Percentiles rank a stretch among this genome's conserved stretches.
Evolutionary conservation across 1,140 invertebrate species (phyloP).

Genomic region (Danaus plexippus): DNA sequence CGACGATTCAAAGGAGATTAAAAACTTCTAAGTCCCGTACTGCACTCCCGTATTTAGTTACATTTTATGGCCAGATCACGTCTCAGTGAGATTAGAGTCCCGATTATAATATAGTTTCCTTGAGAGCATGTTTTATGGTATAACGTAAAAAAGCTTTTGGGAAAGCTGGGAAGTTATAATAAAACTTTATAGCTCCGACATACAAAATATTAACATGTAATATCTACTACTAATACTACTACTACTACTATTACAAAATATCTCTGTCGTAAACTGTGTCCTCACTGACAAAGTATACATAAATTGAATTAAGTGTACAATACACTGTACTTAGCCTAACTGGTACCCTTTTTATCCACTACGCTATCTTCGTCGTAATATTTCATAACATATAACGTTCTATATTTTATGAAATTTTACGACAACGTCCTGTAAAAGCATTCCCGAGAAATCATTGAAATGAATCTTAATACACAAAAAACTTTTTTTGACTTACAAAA

Average conservation of each 20-base stretch:
- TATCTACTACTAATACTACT: too few species aligned
- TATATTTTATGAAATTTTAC: too few species aligned
- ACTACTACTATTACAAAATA: conserved; percentile 19
- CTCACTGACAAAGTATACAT: conserved; percentile 42
- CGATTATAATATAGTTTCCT: conserved; percentile 27
- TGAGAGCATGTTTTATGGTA: background rate
- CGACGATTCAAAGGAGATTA: conserved; percentile 44
- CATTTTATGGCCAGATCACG: conserved; percentile 26
- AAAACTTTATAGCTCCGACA: too few species aligned
- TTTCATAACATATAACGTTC: too few species aligned
- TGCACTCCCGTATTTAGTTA: conserved; percentile 27
- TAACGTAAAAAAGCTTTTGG: too few species aligned
- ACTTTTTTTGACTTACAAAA: too few species aligned
- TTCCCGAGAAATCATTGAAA: conserved; percentile 4
- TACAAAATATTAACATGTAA: too few species aligned
- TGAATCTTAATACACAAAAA: background rate
- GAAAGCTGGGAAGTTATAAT: too few species aligned
- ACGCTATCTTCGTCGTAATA: conserved; percentile 28
- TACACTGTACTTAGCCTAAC: background rate
- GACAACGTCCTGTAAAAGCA: conserved; percentile 2
- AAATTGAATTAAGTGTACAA: conserved; percentile 36
- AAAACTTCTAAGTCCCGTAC: conserved; percentile 39
- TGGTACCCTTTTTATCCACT: conserved; percentile 29
- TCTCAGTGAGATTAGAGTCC: conserved; percentile 18
- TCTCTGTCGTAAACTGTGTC: conserved; percentile 29